phyloP scores from a whole-genome alignment of 2,797 vertebrate genomes.

The Carduelis carduelis region DNA sequence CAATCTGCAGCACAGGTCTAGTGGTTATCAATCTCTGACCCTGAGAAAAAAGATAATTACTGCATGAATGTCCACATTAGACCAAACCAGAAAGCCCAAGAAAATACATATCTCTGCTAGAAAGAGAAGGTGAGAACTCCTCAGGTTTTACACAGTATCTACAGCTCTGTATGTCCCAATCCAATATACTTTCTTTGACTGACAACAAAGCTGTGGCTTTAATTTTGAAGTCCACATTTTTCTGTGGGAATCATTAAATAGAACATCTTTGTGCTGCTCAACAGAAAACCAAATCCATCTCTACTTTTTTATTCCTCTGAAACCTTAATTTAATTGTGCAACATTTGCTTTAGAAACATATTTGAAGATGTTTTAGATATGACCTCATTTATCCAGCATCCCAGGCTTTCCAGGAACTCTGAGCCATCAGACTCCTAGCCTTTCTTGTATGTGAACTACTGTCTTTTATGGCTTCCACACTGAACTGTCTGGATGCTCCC shows the following conservation, averaged over 20 bases:
- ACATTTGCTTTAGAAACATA: conserved; percentile 17
- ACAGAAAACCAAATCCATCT: not conserved
- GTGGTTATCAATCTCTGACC: not conserved
- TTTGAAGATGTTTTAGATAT: conserved; percentile 33
- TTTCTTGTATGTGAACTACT: not conserved
- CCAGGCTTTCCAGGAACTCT: conserved; percentile 47
- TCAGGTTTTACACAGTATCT: not conserved
- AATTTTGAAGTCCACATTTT: not conserved
- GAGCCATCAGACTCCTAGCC: not conserved
- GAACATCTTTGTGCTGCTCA: not conserved
- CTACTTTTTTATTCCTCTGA: not conserved
- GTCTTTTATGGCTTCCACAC: not conserved
- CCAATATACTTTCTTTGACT: not conserved
- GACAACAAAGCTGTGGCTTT: not conserved
- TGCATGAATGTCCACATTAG: not conserved
- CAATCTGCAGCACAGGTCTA: conserved; percentile 29
- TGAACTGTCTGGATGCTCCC: not conserved
- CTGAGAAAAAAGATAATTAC: not conserved
- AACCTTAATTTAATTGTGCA: conserved; percentile 28
- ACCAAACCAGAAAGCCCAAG: not conserved
- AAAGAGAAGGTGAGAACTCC: not conserved
- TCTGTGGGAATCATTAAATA: not conserved
- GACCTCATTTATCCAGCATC: conserved; percentile 17
- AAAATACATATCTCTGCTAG: not conserved
- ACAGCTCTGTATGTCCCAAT: not conserved